Conservation (phyloP, 1,140 invertebrate species). For the Ips typographus region DNA sequence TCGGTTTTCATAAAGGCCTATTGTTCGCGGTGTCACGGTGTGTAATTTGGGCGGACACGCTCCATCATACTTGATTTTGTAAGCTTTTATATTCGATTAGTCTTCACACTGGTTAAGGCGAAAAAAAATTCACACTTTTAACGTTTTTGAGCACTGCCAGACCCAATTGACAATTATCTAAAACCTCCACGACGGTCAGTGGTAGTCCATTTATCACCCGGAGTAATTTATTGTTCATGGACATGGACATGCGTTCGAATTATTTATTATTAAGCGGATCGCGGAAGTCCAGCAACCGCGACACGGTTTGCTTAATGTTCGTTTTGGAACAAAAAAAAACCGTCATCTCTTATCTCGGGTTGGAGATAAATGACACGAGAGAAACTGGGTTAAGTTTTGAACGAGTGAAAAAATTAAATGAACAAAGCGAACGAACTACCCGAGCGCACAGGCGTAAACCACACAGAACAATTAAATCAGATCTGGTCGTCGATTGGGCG, state of each 20-base stretch:
- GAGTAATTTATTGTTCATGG: conserved; percentile 12
- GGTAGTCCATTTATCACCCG: conserved; percentile 5
- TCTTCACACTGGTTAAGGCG: background rate
- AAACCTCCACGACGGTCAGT: too few relatives aligned
- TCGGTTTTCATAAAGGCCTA: conserved; percentile 16
- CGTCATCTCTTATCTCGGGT: too few relatives aligned
- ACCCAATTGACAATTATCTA: too few relatives aligned
- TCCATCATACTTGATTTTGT: conserved; percentile 19
- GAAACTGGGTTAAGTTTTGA: too few relatives aligned
- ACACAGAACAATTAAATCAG: conserved; percentile 22
- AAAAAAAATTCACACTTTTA: too few relatives aligned
- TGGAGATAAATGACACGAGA: too few relatives aligned
- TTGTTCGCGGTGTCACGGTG: conserved; percentile 20
- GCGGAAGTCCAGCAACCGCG: conserved; percentile 2
- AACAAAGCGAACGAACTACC: too few relatives aligned
- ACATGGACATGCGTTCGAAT: conserved; percentile 4
- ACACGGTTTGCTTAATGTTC: background rate
- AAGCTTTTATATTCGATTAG: conserved; percentile 11
- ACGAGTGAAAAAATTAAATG: too few relatives aligned
- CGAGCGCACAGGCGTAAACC: conserved; percentile 5
- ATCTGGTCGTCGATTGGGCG: conserved; percentile 20
- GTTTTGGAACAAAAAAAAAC: background rate
- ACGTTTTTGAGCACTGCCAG: too few relatives aligned
- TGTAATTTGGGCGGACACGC: conserved; percentile 22
- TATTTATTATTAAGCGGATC: conserved; percentile 10